Percentiles rank a stretch among this genome's conserved stretches.
phyloP scores from a whole-genome alignment of 2,888 invertebrate species.

The Bombylius discolor region DNA sequence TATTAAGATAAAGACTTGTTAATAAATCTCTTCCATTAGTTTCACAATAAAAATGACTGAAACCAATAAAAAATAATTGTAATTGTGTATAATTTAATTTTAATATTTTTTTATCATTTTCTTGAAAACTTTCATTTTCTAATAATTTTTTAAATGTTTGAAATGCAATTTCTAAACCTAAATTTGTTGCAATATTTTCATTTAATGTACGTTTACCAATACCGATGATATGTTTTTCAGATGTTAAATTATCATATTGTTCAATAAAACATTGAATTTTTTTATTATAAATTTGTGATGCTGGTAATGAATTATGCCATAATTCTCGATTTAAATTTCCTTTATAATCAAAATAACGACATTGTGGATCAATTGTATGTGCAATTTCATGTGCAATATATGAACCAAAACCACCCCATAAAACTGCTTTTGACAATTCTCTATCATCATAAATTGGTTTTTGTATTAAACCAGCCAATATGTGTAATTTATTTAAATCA shows the following conservation, averaged over 20 bases:
- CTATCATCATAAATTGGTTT: constrained; percentile 1
- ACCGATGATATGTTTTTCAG: neutral
- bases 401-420: constrained; percentile 4
- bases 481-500: neutral
- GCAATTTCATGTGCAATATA: constrained; percentile 7
- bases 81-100: neutral
- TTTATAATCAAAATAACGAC: neutral
- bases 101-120: neutral
- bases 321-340: neutral
- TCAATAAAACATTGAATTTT: neutral
- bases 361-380: constrained; percentile 4
- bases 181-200: constrained; percentile 6
- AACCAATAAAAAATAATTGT: constrained; percentile 5
- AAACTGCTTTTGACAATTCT: neutral
- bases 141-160: neutral
- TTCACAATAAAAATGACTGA: constrained; percentile 1
- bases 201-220: constrained; percentile 1
- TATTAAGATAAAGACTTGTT: no score
- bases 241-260: constrained; percentile 1
- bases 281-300: neutral
- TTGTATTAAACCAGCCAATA: neutral
- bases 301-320: neutral
- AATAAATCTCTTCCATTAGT: neutral
- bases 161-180: constrained; percentile 1
- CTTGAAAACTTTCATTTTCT: neutral